Evolutionary conservation across 2,797 vertebrate species (phyloP).

Genomic region (Ceryle rudis): DNA sequence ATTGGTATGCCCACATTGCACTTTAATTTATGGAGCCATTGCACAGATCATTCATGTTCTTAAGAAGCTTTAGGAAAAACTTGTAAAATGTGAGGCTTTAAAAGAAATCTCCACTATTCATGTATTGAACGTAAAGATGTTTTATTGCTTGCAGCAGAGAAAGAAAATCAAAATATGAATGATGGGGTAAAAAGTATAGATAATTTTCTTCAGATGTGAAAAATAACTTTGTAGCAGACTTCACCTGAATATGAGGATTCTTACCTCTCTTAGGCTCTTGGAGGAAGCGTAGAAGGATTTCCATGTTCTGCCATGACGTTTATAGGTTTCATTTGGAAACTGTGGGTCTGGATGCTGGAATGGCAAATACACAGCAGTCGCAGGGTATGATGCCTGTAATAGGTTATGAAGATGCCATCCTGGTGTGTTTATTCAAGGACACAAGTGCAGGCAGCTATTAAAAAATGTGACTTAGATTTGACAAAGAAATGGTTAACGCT

Average conservation of each 20-base stretch:
- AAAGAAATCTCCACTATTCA: not conserved
- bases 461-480: not conserved
- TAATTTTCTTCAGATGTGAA: not conserved
- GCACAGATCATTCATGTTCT: not conserved
- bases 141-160: not conserved
- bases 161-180: not conserved
- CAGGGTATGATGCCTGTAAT: not conserved
- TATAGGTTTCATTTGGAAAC: not conserved
- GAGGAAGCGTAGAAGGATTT: not conserved
- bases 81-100: constrained; percentile 5
- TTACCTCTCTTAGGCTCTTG: not conserved
- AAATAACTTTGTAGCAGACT: not conserved
- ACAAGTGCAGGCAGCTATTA: not conserved
- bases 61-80: not conserved
- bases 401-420: not conserved
- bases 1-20: not conserved
- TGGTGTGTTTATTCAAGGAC: not conserved
- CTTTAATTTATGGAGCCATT: constrained; percentile 12
- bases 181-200: not conserved
- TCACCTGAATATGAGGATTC: not conserved
- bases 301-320: not conserved
- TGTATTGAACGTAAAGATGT: not conserved
- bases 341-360: not conserved
- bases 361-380: not conserved
- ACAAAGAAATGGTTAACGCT: not conserved